Base-by-base conservation (phyloP, 2,113 vertebrate species). In the Brachypteracias leptosomus region DNA sequence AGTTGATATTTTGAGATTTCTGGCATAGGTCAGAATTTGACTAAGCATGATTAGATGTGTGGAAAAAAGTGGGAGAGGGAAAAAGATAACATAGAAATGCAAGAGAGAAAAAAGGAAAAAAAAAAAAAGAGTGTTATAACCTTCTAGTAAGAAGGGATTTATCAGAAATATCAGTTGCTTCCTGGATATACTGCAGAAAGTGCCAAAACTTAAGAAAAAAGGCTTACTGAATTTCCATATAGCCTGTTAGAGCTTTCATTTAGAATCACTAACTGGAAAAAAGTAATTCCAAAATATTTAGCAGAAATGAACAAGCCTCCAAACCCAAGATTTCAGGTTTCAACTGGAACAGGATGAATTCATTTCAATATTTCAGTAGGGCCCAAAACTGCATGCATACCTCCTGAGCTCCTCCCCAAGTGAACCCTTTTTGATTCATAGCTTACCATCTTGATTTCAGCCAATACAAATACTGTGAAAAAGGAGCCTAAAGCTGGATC, bases 41-140 rank as follows among this genome's bases (percentile, higher is more conserved):
- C 25, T 40, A 85, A 67, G 9, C 2, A 7, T 13, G 16, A 66
- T 52, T 38, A 62, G 33, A 71, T 0, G 1, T 0, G 0, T 10
- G 7, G 3, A 31, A 75, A 66, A 35, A 33, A 59, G 11, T 3
- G 1, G 7, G 38, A 72, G 9, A n/a, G 10, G 11, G 6, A 38
- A 46, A 86, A 85, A 78, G 22, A 19, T 13, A 84, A 71, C 7
- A 61, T 7, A 65, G 31, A 85, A 91, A 83, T 42, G 21, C 31
- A 93, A 67, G 46, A 44, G 35, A 13, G 12, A 4, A 6, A 16
- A 31, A 47, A 93, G 63, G 46, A 44, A 38, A 13, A 10, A 4
- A 6, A 16, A 31, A 47, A n/a, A 18, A 7, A 0, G 14, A 55
- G 15, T 5, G 5, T 11, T 67, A 67, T 2, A 78, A 8, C 9